Conservation (phyloP, 92 coral and sea anemone species). For the Zoanthus gigantus region DNA sequence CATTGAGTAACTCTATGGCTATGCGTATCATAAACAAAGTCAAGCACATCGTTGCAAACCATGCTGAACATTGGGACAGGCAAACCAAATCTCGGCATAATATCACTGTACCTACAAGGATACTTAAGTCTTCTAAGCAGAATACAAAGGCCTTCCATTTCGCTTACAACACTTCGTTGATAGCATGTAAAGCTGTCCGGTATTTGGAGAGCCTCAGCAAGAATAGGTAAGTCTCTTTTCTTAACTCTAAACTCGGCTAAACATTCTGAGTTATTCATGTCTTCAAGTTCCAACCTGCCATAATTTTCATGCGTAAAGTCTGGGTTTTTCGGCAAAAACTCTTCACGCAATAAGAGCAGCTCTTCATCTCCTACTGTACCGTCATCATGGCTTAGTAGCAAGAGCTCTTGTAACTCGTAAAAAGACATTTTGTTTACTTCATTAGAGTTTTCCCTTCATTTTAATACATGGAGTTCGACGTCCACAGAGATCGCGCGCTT, state of each 20-base stretch:
- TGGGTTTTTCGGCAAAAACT: background rate
- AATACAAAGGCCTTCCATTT: background rate
- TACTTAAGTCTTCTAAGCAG: background rate
- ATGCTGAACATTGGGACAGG: background rate
- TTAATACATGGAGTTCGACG: constrained; percentile 11
- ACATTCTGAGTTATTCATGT: background rate
- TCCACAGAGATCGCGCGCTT: constrained; percentile 52
- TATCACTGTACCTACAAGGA: background rate
- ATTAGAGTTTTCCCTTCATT: constrained; percentile 34
- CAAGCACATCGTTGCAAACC: background rate
- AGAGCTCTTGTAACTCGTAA: constrained; percentile 55
- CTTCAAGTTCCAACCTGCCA: background rate
- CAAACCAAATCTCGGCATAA: background rate
- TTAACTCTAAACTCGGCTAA: background rate
- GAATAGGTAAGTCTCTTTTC: background rate
- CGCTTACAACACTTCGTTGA: background rate
- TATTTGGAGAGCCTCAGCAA: background rate
- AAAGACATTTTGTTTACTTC: constrained; percentile 9
- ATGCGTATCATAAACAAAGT: background rate
- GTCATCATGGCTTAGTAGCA: constrained; percentile 34
- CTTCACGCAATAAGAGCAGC: constrained; percentile 25
- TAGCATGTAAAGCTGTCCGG: background rate
- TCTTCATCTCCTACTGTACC: constrained; percentile 27
- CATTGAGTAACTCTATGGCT: too few relatives aligned
- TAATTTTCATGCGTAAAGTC: background rate